Percentiles rank a stretch among this genome's conserved stretches.
Conservation (phyloP, 1,140 invertebrate species). For the Drosophila nikananu region DNA sequence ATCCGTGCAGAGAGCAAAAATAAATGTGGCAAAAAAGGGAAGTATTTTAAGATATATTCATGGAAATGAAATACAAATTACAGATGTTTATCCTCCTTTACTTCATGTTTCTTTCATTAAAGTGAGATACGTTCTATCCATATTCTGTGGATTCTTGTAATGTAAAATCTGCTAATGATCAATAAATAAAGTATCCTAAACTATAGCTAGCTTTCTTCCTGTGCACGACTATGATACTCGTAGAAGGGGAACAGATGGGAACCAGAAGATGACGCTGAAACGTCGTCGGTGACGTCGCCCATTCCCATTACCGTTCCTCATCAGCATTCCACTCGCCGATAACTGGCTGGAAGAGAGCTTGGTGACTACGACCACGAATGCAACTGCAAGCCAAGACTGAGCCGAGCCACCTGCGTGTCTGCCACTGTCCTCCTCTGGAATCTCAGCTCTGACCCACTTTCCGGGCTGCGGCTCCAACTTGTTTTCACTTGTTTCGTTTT, state of each 20-base stretch:
- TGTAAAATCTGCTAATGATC: not conserved
- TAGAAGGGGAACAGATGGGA: constrained; percentile 27
- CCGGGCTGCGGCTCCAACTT: constrained; percentile 71
- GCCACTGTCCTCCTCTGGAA: constrained; percentile 52
- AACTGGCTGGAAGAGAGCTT: constrained; percentile 41
- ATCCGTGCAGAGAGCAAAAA: constrained; percentile 17
- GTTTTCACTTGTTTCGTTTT: constrained; percentile 83
- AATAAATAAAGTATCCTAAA: not conserved
- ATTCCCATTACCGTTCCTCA: constrained; percentile 41
- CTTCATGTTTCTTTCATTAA: too few species aligned
- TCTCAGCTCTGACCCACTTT: constrained; percentile 77
- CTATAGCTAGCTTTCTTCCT: not conserved
- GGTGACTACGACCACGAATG: constrained; percentile 27
- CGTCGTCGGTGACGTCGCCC: constrained; percentile 37
- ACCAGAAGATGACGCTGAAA: constrained; percentile 50
- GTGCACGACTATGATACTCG: not conserved
- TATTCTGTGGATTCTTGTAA: not conserved
- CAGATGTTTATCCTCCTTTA: too few species aligned
- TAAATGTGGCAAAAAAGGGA: not conserved
- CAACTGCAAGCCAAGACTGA: constrained; percentile 32
- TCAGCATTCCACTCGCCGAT: constrained; percentile 57
- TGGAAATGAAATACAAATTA: not conserved
- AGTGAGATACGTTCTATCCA: too few species aligned
- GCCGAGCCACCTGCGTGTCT: constrained; percentile 72
- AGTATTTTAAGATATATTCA: not conserved